Evolutionary conservation across 2,888 invertebrate species (phyloP).

Genomic region (Conus canariensis): DNA sequence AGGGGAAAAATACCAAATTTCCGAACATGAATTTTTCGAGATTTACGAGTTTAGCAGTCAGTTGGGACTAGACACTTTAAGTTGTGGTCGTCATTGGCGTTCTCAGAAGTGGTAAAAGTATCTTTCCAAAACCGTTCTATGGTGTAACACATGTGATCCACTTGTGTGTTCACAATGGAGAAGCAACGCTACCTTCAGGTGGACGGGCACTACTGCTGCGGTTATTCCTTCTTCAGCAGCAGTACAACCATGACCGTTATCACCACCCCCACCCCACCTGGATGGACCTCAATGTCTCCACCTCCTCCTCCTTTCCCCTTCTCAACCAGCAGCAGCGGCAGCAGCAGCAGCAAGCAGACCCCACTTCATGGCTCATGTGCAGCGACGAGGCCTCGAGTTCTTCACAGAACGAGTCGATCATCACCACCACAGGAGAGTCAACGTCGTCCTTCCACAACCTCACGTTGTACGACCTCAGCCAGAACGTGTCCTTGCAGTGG

Average conservation of each 20-base stretch:
- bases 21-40: no score
- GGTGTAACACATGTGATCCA: no score
- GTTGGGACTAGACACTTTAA: no score
- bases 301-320: neutral
- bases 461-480: neutral
- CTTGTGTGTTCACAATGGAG: neutral
- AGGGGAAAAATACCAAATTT: neutral
- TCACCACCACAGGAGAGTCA: neutral
- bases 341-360: neutral
- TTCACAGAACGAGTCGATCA: neutral
- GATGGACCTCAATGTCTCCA: neutral
- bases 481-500: conserved; percentile 20
- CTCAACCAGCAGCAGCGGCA: neutral
- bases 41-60: no score
- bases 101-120: no score
- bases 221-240: neutral
- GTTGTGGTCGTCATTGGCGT: no score
- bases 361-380: conserved; percentile 17
- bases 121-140: no score
- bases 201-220: conserved; percentile 32
- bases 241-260: no score
- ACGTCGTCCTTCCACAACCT: neutral
- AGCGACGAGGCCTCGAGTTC: neutral
- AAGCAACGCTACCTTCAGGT: conserved; percentile 22
- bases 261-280: neutral